These are phyloP conservation scores for Pygoscelis adeliae DNA, from an alignment of 2,113 vertebrate species.

Conservation along the genomic window DNA sequence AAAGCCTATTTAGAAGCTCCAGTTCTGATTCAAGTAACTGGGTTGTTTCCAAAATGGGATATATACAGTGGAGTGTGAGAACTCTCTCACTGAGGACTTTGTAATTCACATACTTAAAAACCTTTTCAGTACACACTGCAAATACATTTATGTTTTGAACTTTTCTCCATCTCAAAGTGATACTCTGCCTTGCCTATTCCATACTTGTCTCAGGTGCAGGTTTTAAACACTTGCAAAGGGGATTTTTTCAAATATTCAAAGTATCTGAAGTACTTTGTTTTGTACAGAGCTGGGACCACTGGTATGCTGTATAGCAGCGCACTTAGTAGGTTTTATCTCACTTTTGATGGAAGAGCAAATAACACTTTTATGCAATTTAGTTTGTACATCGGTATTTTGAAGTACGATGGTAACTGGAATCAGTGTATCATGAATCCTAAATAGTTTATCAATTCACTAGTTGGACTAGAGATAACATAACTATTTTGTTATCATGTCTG, in stretches of 20 bases:
- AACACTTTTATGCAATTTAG: neutral
- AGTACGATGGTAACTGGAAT: neutral
- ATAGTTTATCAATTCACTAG: neutral
- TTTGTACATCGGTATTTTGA: neutral
- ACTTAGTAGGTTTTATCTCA: neutral
- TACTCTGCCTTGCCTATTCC: neutral
- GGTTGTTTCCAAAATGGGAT: neutral
- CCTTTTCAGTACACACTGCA: neutral
- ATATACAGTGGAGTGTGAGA: neutral
- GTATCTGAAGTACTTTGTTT: neutral
- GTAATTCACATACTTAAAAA: neutral
- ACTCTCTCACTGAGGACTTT: neutral
- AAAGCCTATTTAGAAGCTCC: neutral
- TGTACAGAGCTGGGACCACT: neutral
- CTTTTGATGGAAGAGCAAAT: neutral
- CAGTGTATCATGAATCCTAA: neutral
- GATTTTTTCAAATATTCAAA: neutral
- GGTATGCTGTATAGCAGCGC: neutral
- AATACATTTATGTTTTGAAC: neutral
- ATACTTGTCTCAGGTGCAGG: neutral
- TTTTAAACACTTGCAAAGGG: neutral
- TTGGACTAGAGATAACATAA: neutral
- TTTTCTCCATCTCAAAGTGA: neutral
- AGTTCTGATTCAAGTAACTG: neutral
- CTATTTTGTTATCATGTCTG: neutral